Percentiles rank a stretch among this genome's conserved stretches.
Conservation (phyloP, 1,140 invertebrate genomes). For the Kradibia gibbosae region DNA sequence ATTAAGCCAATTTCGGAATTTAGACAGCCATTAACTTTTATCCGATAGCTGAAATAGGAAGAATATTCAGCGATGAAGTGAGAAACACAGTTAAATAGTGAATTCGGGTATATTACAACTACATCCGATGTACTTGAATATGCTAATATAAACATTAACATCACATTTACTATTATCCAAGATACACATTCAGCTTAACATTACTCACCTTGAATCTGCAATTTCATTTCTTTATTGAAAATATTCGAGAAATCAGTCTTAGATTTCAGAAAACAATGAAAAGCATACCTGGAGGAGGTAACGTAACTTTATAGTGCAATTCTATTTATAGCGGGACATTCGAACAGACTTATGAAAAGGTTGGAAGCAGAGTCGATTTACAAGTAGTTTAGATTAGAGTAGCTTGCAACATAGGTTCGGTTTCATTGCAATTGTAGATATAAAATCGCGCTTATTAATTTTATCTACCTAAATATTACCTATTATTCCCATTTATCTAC, state of each 20-base stretch:
- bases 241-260: background rate
- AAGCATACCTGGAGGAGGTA: background rate
- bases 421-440: background rate
- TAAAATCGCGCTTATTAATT: background rate
- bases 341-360: background rate
- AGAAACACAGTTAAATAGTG: no score
- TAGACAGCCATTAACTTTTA: no score
- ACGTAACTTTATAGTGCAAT: slow-evolving; percentile 19
- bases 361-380: slow-evolving; percentile 19
- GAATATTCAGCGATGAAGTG: no score
- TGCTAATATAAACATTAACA: no score
- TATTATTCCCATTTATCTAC: background rate
- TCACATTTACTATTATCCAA: background rate
- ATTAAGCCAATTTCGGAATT: no score
- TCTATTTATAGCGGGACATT: slow-evolving; percentile 37
- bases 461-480: background rate
- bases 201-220: slow-evolving; percentile 23
- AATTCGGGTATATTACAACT: no score
- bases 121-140: no score
- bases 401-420: background rate
- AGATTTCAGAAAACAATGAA: background rate
- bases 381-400: slow-evolving; percentile 27
- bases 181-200: background rate
- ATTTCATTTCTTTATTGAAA: slow-evolving; percentile 1
- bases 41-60: no score